Base-by-base conservation (phyloP, 2,888 invertebrate genomes). In the Tillus elongatus region DNA sequence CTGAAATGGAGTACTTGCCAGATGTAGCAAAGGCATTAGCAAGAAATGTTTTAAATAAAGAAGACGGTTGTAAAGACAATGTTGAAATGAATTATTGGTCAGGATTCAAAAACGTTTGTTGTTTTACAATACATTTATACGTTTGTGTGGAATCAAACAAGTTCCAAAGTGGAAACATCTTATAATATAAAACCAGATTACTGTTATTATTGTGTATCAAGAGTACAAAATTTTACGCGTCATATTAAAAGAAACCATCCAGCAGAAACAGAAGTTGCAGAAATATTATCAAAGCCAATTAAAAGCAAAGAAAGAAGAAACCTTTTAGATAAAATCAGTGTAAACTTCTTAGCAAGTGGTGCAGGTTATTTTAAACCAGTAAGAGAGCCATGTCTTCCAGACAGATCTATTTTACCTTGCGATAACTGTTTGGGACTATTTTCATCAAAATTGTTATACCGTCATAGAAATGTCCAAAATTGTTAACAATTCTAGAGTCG, bases 401-500 rank as follows among this genome's bases (percentile, higher is more conserved):
- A 24, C n/a, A 14, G 4, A 2, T 24, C n/a, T 2, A n/a, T 32
- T 10, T 13, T 40, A 15, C 37, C 42, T 6, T 43, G 43, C 26
- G 15, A 12, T n/a, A 12, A 35, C 30, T 43, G 43, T 16, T 14
- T 39, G 2, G 43, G 43, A n/a, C 41, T 39, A n/a, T 43, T 34
- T 37, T 29, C 41, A 8, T 11, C 30, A n/a, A 41, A 39, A 27
- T 24, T 15, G 13, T 26, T 43, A 15, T 43, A 33, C 13, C 15
- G 34, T n/a, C 43, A 43, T 30, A 38, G 36, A 36, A 43, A 36
- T n/a, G n/a, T n/a, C n/a, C n/a, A n/a, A n/a, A n/a, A n/a, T n/a
- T n/a, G n/a, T 28, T 14, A 3, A 14, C 3, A 15, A 37, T 14
- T 27, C 24, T 19, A 38, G 15, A 15, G 16, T 41, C 16, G 33